phyloP scores from a whole-genome alignment of 2,888 invertebrate genomes.

The Epicampocera succincta region DNA sequence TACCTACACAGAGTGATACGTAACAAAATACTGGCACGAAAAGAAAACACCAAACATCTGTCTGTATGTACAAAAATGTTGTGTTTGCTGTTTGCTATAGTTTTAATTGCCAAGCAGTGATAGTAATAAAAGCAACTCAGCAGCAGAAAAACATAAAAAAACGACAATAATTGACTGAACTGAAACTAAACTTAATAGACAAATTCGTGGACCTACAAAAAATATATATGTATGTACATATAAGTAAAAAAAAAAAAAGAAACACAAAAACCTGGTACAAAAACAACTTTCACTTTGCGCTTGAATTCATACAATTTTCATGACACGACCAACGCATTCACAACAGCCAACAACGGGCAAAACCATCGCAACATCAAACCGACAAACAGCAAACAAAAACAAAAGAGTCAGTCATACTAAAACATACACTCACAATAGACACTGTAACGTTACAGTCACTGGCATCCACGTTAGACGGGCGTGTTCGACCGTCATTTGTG shows the following conservation, averaged over 20 bases:
- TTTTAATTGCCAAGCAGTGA: conserved; percentile 40
- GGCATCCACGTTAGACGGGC: not conserved
- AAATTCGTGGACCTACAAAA: not conserved
- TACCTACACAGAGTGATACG: not conserved
- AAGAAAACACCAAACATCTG: no score
- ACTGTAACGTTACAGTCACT: conserved; percentile 15
- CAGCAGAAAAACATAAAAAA: conserved; percentile 17
- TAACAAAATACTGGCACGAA: not conserved
- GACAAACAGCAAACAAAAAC: conserved; percentile 10
- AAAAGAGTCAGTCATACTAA: not conserved
- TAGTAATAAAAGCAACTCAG: conserved; percentile 36
- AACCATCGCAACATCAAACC: not conserved
- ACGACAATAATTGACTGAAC: conserved; percentile 29
- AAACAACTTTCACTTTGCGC: conserved; percentile 79
- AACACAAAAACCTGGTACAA: conserved; percentile 55
- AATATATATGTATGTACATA: not conserved
- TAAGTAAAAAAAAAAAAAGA: no score
- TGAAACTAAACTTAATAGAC: conserved; percentile 10
- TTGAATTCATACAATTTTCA: conserved; percentile 75
- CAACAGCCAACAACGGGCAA: not conserved
- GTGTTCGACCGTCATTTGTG: not conserved
- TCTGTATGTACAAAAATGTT: no score
- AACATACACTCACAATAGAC: conserved; percentile 13
- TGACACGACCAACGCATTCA: conserved; percentile 48
- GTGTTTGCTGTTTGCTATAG: not conserved